Evolutionary conservation across 2,113 vertebrate species (phyloP).

Genomic region (Podocnemis expansa): DNA sequence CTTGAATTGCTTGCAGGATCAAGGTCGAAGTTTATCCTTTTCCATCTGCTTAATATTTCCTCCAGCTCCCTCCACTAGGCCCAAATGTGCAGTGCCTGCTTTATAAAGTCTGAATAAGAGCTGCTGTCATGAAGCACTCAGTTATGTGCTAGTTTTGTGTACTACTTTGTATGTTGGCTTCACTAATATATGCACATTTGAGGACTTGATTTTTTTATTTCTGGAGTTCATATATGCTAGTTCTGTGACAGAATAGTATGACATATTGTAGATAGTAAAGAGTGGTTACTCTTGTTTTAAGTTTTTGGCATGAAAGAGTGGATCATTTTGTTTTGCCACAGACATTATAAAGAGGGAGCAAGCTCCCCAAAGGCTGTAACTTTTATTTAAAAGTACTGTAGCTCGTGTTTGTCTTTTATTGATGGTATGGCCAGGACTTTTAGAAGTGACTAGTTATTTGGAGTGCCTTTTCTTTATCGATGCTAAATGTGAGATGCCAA

Average conservation of each 20-base stretch:
- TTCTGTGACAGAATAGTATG: background rate
- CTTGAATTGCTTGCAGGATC: background rate
- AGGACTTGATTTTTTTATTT: background rate
- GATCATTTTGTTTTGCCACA: background rate
- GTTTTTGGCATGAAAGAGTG: background rate
- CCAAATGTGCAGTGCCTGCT: background rate
- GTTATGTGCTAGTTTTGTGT: accelerated
- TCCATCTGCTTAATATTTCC: background rate
- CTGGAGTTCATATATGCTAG: background rate
- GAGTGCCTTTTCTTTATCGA: background rate
- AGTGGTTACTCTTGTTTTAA: accelerated
- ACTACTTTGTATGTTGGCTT: background rate
- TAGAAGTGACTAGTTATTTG: background rate
- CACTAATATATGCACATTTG: accelerated
- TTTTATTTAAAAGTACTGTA: background rate
- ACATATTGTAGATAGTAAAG: background rate
- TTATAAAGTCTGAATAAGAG: background rate
- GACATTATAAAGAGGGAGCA: background rate
- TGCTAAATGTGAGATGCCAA: background rate
- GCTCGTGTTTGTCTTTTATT: background rate
- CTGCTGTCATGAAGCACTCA: accelerated
- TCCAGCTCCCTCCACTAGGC: background rate
- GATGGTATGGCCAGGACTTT: background rate
- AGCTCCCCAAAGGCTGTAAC: background rate
- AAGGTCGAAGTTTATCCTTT: background rate